Evolutionary conservation across 2,113 vertebrate genomes (phyloP).

Genomic region (Ceuthmochares aereus): DNA sequence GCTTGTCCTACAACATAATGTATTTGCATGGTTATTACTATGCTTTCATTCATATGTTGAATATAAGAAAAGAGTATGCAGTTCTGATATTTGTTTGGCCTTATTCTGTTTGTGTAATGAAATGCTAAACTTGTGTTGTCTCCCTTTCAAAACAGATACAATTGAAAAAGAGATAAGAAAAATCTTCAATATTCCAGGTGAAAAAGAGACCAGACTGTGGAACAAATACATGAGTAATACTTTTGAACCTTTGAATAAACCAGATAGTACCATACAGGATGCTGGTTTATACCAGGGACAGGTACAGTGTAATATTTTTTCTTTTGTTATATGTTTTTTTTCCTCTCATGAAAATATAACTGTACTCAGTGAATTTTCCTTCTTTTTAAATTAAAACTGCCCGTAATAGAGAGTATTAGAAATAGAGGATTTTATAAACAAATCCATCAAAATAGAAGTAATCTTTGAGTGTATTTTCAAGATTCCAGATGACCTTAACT

Average conservation of each 20-base stretch:
- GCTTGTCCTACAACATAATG: background rate
- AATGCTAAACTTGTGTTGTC: constrained; percentile 37
- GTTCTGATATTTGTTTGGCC: background rate
- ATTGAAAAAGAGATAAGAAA: constrained; percentile 99
- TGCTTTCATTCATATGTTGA: background rate
- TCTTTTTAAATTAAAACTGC: background rate
- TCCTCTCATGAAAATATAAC: background rate
- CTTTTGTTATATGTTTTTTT: background rate
- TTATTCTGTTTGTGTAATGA: background rate
- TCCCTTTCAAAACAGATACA: constrained; percentile 82
- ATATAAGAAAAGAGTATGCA: background rate
- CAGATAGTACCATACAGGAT: constrained; percentile 98
- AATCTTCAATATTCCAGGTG: constrained; percentile 94
- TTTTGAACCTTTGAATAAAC: constrained; percentile 97
- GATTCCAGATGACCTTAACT: background rate
- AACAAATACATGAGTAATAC: constrained; percentile 99
- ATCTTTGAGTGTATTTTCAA: background rate
- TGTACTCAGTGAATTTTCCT: background rate
- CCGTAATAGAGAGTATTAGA: background rate
- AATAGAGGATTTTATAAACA: background rate
- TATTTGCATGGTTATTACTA: background rate
- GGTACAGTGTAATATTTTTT: constrained; percentile 77
- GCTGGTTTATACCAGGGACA: constrained; percentile 98
- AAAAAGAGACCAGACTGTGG: constrained; percentile 97
- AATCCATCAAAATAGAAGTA: background rate